Percentiles rank a stretch among this genome's conserved stretches.
These are phyloP conservation scores for Turritopsis rubra DNA, from an alignment of 30 jellyfish, hydroid and myxozoan genomes.

Conservation along the genomic window DNA sequence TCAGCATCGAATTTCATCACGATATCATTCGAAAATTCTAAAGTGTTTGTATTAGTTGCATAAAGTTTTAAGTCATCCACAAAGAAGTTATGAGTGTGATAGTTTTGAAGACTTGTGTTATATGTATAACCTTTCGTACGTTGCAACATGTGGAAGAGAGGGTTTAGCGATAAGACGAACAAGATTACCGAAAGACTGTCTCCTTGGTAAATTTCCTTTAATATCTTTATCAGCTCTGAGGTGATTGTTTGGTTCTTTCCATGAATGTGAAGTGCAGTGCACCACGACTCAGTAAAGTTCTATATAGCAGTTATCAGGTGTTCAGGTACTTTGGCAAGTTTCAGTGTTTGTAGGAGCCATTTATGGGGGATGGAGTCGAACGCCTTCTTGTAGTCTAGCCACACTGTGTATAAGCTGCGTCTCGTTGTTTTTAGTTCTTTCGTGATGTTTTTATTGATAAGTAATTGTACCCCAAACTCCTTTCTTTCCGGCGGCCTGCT, in stretches of 20 bases:
- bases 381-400: slow-evolving; percentile 18
- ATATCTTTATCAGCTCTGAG: neutral
- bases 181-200: slow-evolving; percentile 17
- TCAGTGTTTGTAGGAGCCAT: neutral
- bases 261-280: neutral
- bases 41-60: neutral
- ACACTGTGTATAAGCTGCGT: neutral
- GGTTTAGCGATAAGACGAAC: slow-evolving; percentile 1
- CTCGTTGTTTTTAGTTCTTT: neutral
- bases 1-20: slow-evolving; percentile 6
- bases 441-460: neutral
- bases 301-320: neutral
- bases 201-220: slow-evolving; percentile 10
- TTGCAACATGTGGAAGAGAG: neutral
- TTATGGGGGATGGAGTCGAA: slow-evolving; percentile 7
- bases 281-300: neutral
- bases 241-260: neutral
- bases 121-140: neutral
- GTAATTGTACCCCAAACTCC: neutral
- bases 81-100: neutral
- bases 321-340: slow-evolving; percentile 15
- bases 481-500: neutral
- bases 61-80: slow-evolving; percentile 13
- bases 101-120: neutral
- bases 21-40: slow-evolving; percentile 1